Percentiles rank a stretch among this genome's conserved stretches.
Conservation (phyloP, 1,140 invertebrate species). For the Harlomillsia oculata region DNA sequence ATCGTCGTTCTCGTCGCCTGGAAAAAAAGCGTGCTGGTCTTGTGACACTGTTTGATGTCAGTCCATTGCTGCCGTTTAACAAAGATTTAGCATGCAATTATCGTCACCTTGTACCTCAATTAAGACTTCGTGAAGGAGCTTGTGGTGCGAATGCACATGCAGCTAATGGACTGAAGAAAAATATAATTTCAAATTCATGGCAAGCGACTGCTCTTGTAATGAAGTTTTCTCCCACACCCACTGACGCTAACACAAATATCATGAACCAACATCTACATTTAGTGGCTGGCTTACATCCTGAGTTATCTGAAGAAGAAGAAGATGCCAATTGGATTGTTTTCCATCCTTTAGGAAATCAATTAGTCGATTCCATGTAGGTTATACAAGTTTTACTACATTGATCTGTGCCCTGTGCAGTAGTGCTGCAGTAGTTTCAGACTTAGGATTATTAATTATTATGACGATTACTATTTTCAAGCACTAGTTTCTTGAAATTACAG, state of each 20-base stretch:
- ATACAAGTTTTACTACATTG: not conserved
- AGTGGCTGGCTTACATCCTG: not conserved
- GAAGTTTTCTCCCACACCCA: not conserved
- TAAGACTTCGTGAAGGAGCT: not conserved
- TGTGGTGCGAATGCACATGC: slow-evolving; percentile 20
- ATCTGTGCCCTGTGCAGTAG: not conserved
- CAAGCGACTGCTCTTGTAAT: slow-evolving; percentile 10
- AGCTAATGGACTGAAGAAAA: slow-evolving; percentile 10
- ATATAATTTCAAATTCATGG: slow-evolving; percentile 21
- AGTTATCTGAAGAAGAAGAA: slow-evolving; percentile 39
- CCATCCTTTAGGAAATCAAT: slow-evolving; percentile 74
- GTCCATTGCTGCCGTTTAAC: slow-evolving; percentile 64
- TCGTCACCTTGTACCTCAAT: slow-evolving; percentile 37
- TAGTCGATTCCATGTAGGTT: slow-evolving; percentile 72
- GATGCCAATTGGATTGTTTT: slow-evolving; percentile 57
- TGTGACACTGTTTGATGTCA: slow-evolving; percentile 70
- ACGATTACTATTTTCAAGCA: too few species aligned
- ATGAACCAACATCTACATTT: not conserved
- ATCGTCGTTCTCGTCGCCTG: slow-evolving; percentile 12
- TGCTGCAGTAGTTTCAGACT: not conserved
- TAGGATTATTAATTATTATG: too few species aligned
- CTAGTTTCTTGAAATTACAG: slow-evolving; percentile 35
- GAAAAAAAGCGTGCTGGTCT: slow-evolving; percentile 43
- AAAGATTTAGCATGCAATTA: slow-evolving; percentile 73
- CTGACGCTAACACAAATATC: not conserved